Evolutionary conservation across 2,797 vertebrate genomes (phyloP), one percentile per base, ranked within the genome.

Genomic region (Gallirallus australis): DNA sequence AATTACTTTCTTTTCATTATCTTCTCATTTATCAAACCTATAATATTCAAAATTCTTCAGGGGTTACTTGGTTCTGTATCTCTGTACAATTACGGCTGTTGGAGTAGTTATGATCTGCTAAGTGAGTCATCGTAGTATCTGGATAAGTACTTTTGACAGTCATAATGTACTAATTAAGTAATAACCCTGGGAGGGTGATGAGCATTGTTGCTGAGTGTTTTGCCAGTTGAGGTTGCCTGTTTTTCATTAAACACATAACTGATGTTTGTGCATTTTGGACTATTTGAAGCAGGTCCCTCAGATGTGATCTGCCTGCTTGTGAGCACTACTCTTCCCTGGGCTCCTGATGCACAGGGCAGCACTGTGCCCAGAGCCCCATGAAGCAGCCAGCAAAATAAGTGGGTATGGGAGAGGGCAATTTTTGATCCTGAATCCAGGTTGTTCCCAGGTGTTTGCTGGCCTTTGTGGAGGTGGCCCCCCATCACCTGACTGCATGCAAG

Each of bases 121-220:
- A 93, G 86, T 66, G 66, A 97, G 48, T 54, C 85, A 37, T 95
- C 56, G 7, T 56, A 52, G 15, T 87, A 39, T 77, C 82, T 70
- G 75, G 54, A 15, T 52, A 82, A 92, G 54, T 72, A 72, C 56
- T 82, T 94, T 59, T 89, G 89, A 85, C n/a, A 84, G 66, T 85
- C 31, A 15, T 85, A 31, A 90, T 57, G 35, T 82, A 16, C 30
- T 95, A 63, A 70, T 83, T 84, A 16, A 52, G 52, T 59, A 70
- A 16, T 21, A 59, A 12, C 18, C 19, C 54, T 45, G 30, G 47
- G 81, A 89, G 37, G 42, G 66, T 76, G 83, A 18, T 0, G 0
- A 89, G n/a, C n/a, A 17, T 35, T 16, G 3, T 50, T 69, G 33
- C 72, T 90, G 61, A 12, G 0, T 2, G 6, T 53, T 80, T 73